Evolutionary conservation across 2,797 vertebrate species (phyloP).

Genomic region (Anabacerthia variegaticeps): DNA sequence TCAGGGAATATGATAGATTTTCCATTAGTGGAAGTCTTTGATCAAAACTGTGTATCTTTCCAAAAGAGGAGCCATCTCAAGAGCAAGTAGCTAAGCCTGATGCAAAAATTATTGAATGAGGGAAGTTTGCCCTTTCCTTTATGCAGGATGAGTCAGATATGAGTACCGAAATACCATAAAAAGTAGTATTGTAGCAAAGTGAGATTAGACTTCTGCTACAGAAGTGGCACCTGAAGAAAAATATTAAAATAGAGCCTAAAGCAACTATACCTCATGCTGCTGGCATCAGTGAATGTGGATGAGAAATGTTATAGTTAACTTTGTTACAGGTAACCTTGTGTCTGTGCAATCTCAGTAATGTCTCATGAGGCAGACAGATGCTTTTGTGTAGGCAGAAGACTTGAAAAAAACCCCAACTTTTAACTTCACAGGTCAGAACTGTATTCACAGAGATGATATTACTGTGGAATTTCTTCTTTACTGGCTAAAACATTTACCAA

Average conservation of each 20-base stretch:
- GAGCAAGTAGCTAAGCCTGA: conserved; percentile 6
- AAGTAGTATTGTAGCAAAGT: neutral
- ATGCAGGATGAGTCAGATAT: neutral
- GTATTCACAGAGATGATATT: neutral
- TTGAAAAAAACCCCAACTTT: neutral
- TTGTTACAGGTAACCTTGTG: neutral
- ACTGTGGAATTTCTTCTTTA: neutral
- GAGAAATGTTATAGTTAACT: neutral
- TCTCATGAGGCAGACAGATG: neutral
- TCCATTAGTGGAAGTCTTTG: conserved; percentile 64
- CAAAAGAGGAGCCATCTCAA: conserved; percentile 32
- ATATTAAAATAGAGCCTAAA: neutral
- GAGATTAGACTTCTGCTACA: neutral
- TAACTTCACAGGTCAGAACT: neutral
- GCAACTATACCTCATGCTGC: neutral
- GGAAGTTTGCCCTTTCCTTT: neutral
- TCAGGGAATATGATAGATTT: conserved; percentile 64
- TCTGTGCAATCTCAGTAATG: neutral
- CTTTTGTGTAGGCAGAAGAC: neutral
- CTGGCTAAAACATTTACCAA: neutral
- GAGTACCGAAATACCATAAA: neutral
- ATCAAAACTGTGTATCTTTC: conserved; percentile 43
- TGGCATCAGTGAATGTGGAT: neutral
- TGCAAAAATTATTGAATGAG: conserved; percentile 31
- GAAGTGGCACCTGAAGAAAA: neutral